Base-by-base conservation (phyloP, 1,140 invertebrate genomes). In the Parapsyche elsis region DNA sequence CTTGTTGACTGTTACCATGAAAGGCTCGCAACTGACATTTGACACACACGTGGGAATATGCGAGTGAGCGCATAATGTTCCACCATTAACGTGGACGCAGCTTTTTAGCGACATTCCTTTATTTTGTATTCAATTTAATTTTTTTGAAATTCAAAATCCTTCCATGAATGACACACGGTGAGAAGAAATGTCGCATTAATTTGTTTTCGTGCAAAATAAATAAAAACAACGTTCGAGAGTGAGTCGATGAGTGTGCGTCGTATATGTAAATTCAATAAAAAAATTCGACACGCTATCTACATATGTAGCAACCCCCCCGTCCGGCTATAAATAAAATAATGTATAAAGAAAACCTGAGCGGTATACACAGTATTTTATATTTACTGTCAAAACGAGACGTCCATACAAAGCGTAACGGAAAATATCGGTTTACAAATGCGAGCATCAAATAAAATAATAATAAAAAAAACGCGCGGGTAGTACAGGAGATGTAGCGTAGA, bases 381-480 rank as follows among this genome's bases (percentile, higher is more conserved):
- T 78, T 78, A 78, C 76, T 78, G 76, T 78, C 76, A 78, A 70
- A 70, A 70, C 76, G 76, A 67, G 59, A 78, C 76, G 16, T 78
- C 44, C 76, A 49, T 78, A 64, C 76, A 77, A 77, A 77, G 57
- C 76, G 57, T 16, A 38, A 7, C 21, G 45, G 73, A 19, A 76
- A 76, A 77, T 77, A 77, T 78, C 76, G 61, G 61, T 59, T 79
- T 79, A 9, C 45, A 74, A 73, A 26, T 30, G 21, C 16, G 0
- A 45, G 26, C 23, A 38, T 26, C 5, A 1, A 59, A 16, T 59
- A 16, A 59, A 16, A 16, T 59, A 16, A 16, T 59, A 59, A 59
- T 16, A 59, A 59, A 16, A 16, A 59, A 59, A 49, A 9, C 9
- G n/a, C 46, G 46, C 9, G 9, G n/a, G n/a, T 10, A 4, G 21